Evolutionary conservation across 1,140 invertebrate genomes (phyloP).

Genomic region (Drosophila kikkawai): DNA sequence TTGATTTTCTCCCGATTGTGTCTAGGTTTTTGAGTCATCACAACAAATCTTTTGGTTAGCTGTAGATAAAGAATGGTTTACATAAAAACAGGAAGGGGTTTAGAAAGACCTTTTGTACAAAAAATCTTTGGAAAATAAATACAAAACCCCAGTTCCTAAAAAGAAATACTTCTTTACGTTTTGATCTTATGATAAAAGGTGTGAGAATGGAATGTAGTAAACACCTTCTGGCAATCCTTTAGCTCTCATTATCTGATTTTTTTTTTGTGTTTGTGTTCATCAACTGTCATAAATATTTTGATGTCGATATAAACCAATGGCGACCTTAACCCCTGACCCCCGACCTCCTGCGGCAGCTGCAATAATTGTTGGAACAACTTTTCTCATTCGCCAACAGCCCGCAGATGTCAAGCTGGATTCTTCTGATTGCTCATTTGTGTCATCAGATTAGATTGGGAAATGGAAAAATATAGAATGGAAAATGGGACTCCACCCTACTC

Average conservation of each 20-base stretch:
- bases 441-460: conserved; percentile 66
- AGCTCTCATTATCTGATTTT: conserved; percentile 14
- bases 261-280: conserved; percentile 16
- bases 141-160: conserved; percentile 1
- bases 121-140: conserved; percentile 5
- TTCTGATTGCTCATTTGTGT: conserved; percentile 69
- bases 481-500: conserved; percentile 14
- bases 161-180: not conserved
- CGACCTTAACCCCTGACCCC: conserved; percentile 24
- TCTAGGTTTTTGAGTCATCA: conserved; percentile 41
- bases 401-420: conserved; percentile 66
- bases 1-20: conserved; percentile 24
- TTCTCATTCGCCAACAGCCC: conserved; percentile 61
- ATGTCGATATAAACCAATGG: conserved; percentile 19
- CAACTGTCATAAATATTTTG: conserved; percentile 53
- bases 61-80: conserved; percentile 8
- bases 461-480: conserved; percentile 35
- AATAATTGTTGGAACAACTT: conserved; percentile 52
- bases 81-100: conserved; percentile 13
- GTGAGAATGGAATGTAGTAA: conserved; percentile 40
- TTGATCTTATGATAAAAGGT: not conserved
- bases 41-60: conserved; percentile 36
- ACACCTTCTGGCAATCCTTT: conserved; percentile 33
- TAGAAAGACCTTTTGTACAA: not conserved
- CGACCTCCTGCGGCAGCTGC: conserved; percentile 34